Base-by-base conservation (phyloP, 2,888 invertebrate species). In the Corythucha ciliata region DNA sequence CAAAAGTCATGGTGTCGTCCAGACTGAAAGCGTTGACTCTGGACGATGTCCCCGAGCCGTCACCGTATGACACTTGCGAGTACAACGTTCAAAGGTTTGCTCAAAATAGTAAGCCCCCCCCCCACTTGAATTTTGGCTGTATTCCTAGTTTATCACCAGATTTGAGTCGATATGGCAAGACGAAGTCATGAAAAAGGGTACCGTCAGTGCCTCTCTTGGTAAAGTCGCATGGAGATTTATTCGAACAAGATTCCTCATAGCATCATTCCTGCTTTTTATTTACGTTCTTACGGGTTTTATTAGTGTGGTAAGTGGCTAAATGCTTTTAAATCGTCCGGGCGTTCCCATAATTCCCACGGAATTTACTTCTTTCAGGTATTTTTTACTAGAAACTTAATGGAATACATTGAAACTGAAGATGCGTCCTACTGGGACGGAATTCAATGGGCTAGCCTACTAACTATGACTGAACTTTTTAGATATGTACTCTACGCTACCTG, bases 91-190 rank as follows among this genome's bases (percentile, higher is more conserved):
- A 70, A 57, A 72, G 75, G 75, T 75, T 61, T 57, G 56, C 40
- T 40, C 14, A 29, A 16, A n/a, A n/a, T n/a, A n/a, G n/a, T n/a
- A n/a, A n/a, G n/a, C n/a, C n/a, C n/a, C n/a, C n/a, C n/a, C n/a
- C n/a, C n/a, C n/a, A n/a, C n/a, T n/a, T n/a, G n/a, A n/a, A n/a
- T n/a, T n/a, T n/a, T n/a, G n/a, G n/a, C n/a, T n/a, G n/a, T n/a
- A n/a, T n/a, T n/a, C n/a, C n/a, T n/a, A n/a, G n/a, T n/a, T n/a
- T n/a, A n/a, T n/a, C n/a, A 60, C 39, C 55, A 74, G 75, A 57
- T 62, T 77, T 27, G 73, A 73, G 57, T 63, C 67, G 48, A 60
- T 74, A 33, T 76, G 76, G 76, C 68, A 70, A 46, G 68, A 72
- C 45, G 75, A 76, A 58, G 58, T 74, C 18, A 65, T 66, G 29